These are phyloP conservation scores for Rapana venosa DNA, from an alignment of 2,888 invertebrate genomes.

Conservation along the genomic window DNA sequence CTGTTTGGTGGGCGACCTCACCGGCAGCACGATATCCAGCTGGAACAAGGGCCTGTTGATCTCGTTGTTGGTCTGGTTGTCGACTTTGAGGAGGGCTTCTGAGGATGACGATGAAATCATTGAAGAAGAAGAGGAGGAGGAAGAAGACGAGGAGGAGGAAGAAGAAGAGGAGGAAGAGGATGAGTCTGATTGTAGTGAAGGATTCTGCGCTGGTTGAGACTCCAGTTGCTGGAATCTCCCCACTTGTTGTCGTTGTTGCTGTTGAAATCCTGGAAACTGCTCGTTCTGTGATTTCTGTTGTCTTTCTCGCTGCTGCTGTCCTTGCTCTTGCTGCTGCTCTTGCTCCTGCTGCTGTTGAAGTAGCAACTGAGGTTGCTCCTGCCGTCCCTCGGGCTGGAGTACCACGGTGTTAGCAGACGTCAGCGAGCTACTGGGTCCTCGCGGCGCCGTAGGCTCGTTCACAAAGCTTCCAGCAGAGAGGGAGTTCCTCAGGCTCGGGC, in stretches of 20 bases:
- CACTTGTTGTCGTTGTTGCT: neutral
- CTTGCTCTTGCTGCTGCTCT: neutral
- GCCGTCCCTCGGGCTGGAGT: neutral
- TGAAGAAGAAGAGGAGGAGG: neutral
- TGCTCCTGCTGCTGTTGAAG: neutral
- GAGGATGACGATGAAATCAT: neutral
- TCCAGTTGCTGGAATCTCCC: neutral
- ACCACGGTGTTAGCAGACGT: neutral
- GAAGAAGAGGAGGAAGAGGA: neutral
- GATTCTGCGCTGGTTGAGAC: neutral
- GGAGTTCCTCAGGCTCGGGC: neutral
- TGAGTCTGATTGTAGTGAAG: neutral
- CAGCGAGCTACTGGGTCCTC: neutral
- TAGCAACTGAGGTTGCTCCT: neutral
- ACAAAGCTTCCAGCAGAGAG: neutral
- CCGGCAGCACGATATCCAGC: constrained; percentile 2
- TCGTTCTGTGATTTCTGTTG: neutral
- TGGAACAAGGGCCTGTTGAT: constrained; percentile 25
- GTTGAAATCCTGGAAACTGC: neutral
- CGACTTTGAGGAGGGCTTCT: neutral
- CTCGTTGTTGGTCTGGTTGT: neutral
- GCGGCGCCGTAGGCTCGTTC: neutral
- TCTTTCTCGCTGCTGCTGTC: neutral
- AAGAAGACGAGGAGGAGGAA: neutral
- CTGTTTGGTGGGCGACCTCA: neutral